These are phyloP conservation scores for Pterocles orientalis DNA, from an alignment of 2,113 vertebrate genomes.

Conservation along the genomic window DNA sequence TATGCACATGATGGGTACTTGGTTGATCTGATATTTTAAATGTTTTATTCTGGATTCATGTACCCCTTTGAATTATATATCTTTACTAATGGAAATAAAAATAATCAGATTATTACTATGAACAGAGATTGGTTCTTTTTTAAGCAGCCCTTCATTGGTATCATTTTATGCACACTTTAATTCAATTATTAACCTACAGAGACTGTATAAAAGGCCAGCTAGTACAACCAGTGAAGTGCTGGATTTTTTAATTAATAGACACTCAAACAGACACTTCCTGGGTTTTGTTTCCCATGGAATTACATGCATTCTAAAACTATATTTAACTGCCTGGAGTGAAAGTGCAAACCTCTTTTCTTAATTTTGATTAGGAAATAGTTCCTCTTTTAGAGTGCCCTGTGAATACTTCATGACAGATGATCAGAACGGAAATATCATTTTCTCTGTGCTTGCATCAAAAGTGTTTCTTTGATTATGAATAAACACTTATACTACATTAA, in stretches of 20 bases:
- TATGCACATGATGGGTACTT: not conserved
- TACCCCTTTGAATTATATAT: not conserved
- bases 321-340: slow-evolving; percentile 46
- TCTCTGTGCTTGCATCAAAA: not conserved
- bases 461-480: not conserved
- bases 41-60: not conserved
- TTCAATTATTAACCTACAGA: slow-evolving; percentile 42
- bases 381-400: not conserved
- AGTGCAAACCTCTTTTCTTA: not conserved
- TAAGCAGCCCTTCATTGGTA: not conserved
- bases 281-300: slow-evolving; percentile 42
- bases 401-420: not conserved
- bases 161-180: not conserved
- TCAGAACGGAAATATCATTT: slow-evolving; percentile 39
- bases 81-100: slow-evolving; percentile 1
- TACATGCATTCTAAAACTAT: slow-evolving; percentile 32
- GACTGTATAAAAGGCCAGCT: not conserved
- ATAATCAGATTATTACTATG: not conserved
- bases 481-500: not conserved
- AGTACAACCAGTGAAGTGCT: not conserved
- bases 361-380: slow-evolving; percentile 61
- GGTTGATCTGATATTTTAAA: not conserved
- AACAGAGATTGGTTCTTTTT: not conserved
- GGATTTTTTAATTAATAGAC: slow-evolving; percentile 33
- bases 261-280: slow-evolving; percentile 2